Percentiles rank a stretch among this genome's conserved stretches.
phyloP scores from a whole-genome alignment of 2,888 invertebrate species.

The Standfussiana lucernea region DNA sequence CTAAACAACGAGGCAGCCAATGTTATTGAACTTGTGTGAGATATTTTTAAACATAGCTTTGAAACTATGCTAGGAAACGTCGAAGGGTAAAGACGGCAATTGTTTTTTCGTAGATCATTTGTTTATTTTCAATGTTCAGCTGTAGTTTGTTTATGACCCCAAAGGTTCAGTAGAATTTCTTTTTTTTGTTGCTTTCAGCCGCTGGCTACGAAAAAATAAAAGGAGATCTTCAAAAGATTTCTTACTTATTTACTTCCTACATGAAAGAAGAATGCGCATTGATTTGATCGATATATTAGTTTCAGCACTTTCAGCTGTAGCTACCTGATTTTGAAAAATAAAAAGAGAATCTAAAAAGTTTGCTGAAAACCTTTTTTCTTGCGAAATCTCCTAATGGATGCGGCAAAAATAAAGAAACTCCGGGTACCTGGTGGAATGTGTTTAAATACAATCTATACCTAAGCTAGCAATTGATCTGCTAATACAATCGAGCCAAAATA shows the following conservation, averaged over 20 bases:
- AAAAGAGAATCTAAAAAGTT: background rate
- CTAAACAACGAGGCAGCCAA: background rate
- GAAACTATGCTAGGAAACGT: conserved; percentile 10
- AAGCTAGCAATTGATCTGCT: background rate
- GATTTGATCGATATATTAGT: background rate
- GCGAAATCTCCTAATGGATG: background rate
- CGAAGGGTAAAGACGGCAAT: conserved; percentile 12
- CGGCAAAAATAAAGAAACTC: background rate
- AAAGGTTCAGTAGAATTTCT: conserved; percentile 21
- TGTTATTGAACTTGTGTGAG: conserved; percentile 44
- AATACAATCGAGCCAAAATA: background rate
- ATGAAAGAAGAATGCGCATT: background rate
- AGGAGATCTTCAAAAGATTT: background rate
- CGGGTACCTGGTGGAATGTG: background rate
- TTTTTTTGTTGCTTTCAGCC: conserved; percentile 8
- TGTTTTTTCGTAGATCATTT: conserved; percentile 22
- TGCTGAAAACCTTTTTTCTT: background rate
- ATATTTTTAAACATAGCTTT: conserved; percentile 40
- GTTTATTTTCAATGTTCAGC: conserved; percentile 27
- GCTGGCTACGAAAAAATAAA: background rate
- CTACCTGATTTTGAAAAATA: background rate
- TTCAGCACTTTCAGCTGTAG: background rate
- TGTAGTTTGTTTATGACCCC: conserved; percentile 3
- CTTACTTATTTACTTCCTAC: background rate
- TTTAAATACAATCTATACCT: background rate